Evolutionary conservation across 2,888 invertebrate genomes (phyloP), one percentile per base, ranked within the genome.

Genomic region (Venusia cambrica): DNA sequence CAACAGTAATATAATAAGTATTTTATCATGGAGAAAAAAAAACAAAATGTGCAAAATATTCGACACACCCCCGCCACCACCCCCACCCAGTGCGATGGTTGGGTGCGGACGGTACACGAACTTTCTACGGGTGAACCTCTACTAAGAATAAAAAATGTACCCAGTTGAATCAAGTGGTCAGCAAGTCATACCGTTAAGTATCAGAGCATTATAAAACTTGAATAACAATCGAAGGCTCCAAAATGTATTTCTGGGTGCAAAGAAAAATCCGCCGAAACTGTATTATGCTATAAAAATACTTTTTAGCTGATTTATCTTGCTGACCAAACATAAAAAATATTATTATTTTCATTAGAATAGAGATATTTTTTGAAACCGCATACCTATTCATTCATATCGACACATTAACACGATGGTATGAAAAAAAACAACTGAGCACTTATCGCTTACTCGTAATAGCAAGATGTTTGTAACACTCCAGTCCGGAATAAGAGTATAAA

Each of bases 31-130:
- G 11, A 15, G 18, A 31, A 48, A 50, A 52, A 49, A 51, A 55
- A 54, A 54, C 54, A 48, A 63, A 66, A 48, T 64, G 62, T 62
- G 67, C 62, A 54, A 57, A 57, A 48, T 22, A 13, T 55, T 44
- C 64, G 69, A 71, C 75, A 72, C 74, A 68, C 62, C 76, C 72
- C 67, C 73, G 75, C 72, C 74, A 68, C 62, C 76, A 72, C 67
- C 73, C 73, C 63, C 56, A 51, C 57, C 65, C 63, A 60, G 58
- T n/a, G n/a, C n/a, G n/a, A n/a, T n/a, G n/a, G n/a, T n/a, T n/a
- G n/a, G n/a, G n/a, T n/a, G 71, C 73, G 68, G 77, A 75, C 71
- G 79, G 78, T 55, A 73, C 77, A 78, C 73, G 62, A 65, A 68
- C 71, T 71, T 64, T 65, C 60, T 68, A 64, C 65, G 69, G 67